phyloP scores from a whole-genome alignment of 2,113 vertebrate species.

The Capricornis sumatraensis region DNA sequence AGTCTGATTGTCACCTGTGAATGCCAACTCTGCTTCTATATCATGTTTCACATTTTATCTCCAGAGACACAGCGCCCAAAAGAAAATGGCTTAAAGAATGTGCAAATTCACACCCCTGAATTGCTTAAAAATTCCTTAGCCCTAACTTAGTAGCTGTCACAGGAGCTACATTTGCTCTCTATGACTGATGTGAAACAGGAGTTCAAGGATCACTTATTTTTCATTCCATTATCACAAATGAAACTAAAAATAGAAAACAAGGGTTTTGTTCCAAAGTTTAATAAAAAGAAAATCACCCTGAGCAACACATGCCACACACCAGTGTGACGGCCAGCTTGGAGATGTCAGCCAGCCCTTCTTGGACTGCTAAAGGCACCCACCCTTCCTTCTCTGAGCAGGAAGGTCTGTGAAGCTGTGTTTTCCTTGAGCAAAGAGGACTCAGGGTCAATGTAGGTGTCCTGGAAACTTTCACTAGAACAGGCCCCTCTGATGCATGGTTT shows the following conservation, averaged over 20 bases:
- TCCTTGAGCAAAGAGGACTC: background rate
- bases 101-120: conserved; percentile 65
- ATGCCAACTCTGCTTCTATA: conserved; percentile 44
- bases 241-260: conserved; percentile 31
- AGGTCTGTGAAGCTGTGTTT: background rate
- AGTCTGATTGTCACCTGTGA: conserved; percentile 51
- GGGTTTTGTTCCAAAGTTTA: background rate
- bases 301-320: background rate
- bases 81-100: conserved; percentile 36
- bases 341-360: background rate
- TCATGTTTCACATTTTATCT: conserved; percentile 45
- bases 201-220: conserved; percentile 61
- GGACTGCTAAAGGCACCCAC: background rate
- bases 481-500: conserved; percentile 15
- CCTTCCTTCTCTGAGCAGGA: background rate
- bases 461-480: conserved; percentile 43
- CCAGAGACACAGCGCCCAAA: conserved; percentile 21
- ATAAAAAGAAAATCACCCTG: background rate
- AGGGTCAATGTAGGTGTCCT: background rate
- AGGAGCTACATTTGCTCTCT: conserved; percentile 61
- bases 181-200: conserved; percentile 40
- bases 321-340: background rate
- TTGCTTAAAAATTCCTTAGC: conserved; percentile 63
- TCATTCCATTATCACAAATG: conserved; percentile 15
- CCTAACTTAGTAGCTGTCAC: conserved; percentile 52